A percentile compares a stretch with the other conserved stretches of the same genome.
Evolutionary conservation across 2,797 vertebrate genomes (phyloP).

Genomic region (Pangasius macronema): DNA sequence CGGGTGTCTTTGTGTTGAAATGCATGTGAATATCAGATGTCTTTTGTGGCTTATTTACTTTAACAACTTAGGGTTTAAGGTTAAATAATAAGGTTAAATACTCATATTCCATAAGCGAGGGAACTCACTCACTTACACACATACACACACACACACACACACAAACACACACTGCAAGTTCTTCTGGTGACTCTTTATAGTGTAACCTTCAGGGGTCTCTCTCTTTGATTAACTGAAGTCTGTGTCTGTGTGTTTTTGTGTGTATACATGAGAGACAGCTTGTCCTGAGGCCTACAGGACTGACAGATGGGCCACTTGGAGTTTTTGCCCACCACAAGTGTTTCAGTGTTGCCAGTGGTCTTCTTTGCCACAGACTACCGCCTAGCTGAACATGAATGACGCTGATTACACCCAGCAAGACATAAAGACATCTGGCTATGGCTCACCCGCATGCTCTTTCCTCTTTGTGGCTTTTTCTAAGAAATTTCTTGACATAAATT

Average conservation of each 20-base stretch:
- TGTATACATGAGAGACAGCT: conserved; percentile 21
- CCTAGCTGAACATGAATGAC: conserved; percentile 9
- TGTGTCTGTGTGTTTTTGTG: conserved; percentile 9
- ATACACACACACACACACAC: conserved; percentile 7
- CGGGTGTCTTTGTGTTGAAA: not conserved
- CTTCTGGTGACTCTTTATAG: not conserved
- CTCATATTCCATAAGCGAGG: not conserved
- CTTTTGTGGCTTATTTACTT: not conserved
- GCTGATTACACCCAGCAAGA: not conserved
- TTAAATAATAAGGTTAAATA: not conserved
- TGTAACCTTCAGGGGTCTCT: conserved; percentile 14
- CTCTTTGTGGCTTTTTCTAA: conserved; percentile 47
- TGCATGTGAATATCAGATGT: not conserved
- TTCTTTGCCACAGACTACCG: not conserved
- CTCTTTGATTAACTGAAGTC: conserved; percentile 16
- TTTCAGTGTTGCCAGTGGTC: conserved; percentile 4
- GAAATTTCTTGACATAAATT: conserved; percentile 59
- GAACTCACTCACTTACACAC: not conserved
- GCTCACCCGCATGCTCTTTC: not conserved
- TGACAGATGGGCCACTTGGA: conserved; percentile 31
- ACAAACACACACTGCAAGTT: not conserved
- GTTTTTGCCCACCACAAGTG: conserved; percentile 11
- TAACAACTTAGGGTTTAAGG: not conserved
- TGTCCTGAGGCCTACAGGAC: conserved; percentile 33
- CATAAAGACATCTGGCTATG: not conserved